phyloP scores from a whole-genome alignment of 2,888 invertebrate genomes.

The Eurois occulta region DNA sequence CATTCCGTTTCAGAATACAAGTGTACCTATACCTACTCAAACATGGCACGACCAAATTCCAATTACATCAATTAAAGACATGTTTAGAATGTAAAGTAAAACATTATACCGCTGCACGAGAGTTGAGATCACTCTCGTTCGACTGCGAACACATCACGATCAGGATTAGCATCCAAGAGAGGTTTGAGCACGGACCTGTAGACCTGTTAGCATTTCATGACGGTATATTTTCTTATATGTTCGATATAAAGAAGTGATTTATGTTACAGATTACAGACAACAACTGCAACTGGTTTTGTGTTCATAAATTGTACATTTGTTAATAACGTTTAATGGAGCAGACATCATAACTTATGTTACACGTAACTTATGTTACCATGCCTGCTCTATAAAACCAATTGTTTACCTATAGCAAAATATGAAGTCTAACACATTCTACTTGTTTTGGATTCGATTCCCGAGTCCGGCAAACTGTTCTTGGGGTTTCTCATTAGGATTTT shows the following conservation, averaged over 20 bases:
- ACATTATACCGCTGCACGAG: neutral
- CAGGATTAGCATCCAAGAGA: neutral
- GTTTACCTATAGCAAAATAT: no score
- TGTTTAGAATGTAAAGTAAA: neutral
- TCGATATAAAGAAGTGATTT: neutral
- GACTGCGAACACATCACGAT: neutral
- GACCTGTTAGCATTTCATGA: neutral
- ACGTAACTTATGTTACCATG: no score
- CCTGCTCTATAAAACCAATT: no score
- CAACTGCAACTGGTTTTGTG: no score
- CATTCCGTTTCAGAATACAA: neutral
- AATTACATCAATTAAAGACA: neutral
- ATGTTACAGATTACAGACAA: no score
- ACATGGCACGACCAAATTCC: neutral
- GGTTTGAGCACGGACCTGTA: neutral
- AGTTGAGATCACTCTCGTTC: neutral
- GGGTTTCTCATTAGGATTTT: neutral
- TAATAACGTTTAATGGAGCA: no score
- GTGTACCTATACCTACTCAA: neutral
- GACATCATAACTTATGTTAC: no score
- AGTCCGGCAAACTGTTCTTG: neutral
- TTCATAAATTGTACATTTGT: no score
- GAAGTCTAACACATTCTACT: no score
- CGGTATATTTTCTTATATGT: neutral
- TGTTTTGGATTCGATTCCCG: neutral